Conservation (phyloP, 2,888 invertebrate genomes). For the Pheosia tremula region DNA sequence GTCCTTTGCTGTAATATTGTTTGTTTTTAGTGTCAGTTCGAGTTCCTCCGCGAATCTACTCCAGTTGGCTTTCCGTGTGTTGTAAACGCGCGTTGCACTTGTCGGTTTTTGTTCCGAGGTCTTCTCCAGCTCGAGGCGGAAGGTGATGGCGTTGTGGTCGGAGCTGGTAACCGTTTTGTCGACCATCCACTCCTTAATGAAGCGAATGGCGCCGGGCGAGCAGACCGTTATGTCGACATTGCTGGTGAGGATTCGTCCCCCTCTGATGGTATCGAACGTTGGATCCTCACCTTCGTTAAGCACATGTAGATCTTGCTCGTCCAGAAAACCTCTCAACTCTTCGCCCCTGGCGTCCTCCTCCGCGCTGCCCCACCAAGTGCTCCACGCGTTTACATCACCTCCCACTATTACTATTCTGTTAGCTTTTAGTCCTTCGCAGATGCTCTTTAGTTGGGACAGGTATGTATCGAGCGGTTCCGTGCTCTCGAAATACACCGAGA, state of each 20-base stretch:
- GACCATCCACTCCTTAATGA: conserved; percentile 10
- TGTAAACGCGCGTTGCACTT: conserved; percentile 10
- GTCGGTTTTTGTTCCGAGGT: not conserved
- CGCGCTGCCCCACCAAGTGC: not conserved
- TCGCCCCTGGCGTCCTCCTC: not conserved
- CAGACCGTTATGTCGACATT: not conserved
- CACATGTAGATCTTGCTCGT: not conserved
- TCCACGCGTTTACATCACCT: not conserved
- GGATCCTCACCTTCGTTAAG: not conserved
- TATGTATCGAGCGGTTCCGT: not conserved
- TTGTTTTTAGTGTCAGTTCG: not conserved
- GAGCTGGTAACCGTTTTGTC: conserved; percentile 4
- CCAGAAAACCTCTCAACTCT: not conserved
- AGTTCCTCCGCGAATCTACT: not conserved
- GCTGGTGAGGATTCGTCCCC: not conserved
- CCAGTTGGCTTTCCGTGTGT: conserved; percentile 15
- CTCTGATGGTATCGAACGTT: not conserved
- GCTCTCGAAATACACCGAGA: too few relatives aligned
- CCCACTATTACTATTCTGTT: not conserved
- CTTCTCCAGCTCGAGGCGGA: conserved; percentile 1
- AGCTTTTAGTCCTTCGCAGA: not conserved
- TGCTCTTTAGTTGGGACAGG: not conserved
- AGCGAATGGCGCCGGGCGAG: conserved; percentile 1
- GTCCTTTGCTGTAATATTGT: not conserved
- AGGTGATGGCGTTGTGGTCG: conserved; percentile 16